These are phyloP conservation scores for Ptychobarbus kaznakovi DNA, from an alignment of 2,797 vertebrate species.

Conservation along the genomic window DNA sequence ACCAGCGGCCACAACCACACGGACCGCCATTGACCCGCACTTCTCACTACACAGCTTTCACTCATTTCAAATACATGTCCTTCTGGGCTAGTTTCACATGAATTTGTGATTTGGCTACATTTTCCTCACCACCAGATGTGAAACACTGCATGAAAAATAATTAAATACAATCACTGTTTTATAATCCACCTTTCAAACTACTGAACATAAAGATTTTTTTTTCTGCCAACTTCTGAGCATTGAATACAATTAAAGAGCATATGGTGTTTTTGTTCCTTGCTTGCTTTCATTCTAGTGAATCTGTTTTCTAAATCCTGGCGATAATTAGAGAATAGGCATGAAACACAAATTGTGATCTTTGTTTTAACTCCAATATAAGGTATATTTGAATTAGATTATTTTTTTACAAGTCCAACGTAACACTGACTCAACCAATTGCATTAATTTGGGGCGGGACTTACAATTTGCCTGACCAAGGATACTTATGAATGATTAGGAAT, in stretches of 20 bases:
- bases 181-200: background rate
- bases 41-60: conserved; percentile 11
- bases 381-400: background rate
- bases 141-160: background rate
- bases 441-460: background rate
- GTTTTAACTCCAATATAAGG: background rate
- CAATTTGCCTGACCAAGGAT: background rate
- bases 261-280: background rate
- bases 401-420: background rate
- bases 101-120: background rate
- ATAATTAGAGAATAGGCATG: background rate
- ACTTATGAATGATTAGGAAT: background rate
- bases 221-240: background rate
- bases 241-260: background rate
- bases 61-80: background rate
- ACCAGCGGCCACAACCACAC: background rate
- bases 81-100: conserved; percentile 1
- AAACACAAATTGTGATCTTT: background rate
- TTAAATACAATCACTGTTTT: background rate
- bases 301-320: background rate
- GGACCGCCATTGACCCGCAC: background rate
- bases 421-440: background rate
- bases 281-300: conserved; percentile 1
- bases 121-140: background rate
- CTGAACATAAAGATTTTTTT: background rate